Conservation (phyloP, 2,113 vertebrate genomes). For the Rhabdornis inornatus region DNA sequence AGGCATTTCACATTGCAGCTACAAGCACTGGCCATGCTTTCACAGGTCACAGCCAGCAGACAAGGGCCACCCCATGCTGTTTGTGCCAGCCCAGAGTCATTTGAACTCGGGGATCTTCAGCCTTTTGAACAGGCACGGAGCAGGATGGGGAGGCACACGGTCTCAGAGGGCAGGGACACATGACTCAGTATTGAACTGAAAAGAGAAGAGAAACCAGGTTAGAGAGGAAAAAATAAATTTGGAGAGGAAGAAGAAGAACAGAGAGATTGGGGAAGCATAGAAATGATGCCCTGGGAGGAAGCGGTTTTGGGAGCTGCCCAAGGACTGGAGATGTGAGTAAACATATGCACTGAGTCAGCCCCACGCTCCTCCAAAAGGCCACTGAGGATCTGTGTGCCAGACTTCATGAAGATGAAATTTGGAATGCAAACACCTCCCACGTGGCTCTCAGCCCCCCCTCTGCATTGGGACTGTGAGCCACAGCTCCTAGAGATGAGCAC, state of each 20-base stretch:
- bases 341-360: background rate
- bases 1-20: background rate
- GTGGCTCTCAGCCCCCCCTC: background rate
- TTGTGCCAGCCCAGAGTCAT: background rate
- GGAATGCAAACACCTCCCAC: background rate
- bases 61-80: background rate
- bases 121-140: accelerated
- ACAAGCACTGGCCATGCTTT: background rate
- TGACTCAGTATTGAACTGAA: background rate
- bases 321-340: background rate
- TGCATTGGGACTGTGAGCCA: background rate
- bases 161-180: accelerated
- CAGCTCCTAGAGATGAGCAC: background rate
- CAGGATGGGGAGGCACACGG: accelerated
- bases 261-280: background rate
- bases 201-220: conserved; percentile 38
- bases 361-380: background rate
- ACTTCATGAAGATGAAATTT: background rate
- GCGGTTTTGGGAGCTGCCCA: background rate
- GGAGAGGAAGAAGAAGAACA: background rate
- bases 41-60: background rate
- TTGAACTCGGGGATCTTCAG: background rate
- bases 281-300: background rate
- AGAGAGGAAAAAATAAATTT: background rate
- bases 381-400: background rate